Base-by-base conservation (phyloP, 2,888 invertebrate species). In the Apeira syringaria region DNA sequence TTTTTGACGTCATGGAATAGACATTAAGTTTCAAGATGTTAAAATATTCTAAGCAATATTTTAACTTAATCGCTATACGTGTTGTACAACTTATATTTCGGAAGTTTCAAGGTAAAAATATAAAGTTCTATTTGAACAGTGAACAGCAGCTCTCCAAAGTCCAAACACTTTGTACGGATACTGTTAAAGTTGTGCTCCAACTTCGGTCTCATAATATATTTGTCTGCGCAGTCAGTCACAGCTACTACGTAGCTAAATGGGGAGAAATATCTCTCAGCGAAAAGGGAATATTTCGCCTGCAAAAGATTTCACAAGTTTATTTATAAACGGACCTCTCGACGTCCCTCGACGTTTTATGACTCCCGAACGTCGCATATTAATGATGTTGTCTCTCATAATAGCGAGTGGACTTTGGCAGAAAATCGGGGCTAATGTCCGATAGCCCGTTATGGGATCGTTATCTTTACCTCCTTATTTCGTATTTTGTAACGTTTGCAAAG, bases 241-340 rank as follows among this genome's bases (percentile, higher is more conserved):
- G 38, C 40, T 28, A 35, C 40, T 28, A 36, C 26, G 29, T 42
- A 48, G 37, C 44, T 40, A 48, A 50, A 42, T 43, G 29, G 40
- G 46, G 45, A 43, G 32, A 40, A 37, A 40, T 33, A 31, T 43
- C 31, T 45, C 39, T 41, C 20, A 39, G 32, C 37, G 31, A 51
- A 49, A 35, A 25, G 42, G 50, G 33, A 17, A 41, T 27, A 38
- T 51, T 34, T 44, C 41, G 43, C 25, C 37, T 9, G 45, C 30
- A 32, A 49, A 49, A 46, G 31, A 46, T 46, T 47, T 51, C 42
- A 36, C 35, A 22, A 47, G 45, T 56, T 49, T 53, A 53, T 56
- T 51, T 53, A 50, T 48, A 47, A 46, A 50, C 47, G 41, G 51
- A 45, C 51, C 56, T 56, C 50, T 47, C 50, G 31, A 34, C 47